Evolutionary conservation across 1,140 invertebrate species (phyloP), one percentile per base, ranked within the genome.

Genomic region (Ectropis grisescens): DNA sequence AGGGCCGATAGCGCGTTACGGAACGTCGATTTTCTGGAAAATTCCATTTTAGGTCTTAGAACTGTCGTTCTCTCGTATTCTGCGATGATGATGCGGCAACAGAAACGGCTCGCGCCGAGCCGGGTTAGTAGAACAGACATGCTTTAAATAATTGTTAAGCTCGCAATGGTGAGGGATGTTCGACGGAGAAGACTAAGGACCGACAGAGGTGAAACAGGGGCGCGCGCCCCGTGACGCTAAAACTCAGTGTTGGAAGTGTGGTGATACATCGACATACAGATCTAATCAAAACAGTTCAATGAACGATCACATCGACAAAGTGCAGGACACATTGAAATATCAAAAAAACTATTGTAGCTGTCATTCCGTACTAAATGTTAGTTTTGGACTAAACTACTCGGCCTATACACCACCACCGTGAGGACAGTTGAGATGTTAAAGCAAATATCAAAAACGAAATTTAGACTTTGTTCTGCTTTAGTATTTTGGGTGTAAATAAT

Each of bases 21-120:
- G 71, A 83, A 83, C 69, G 82, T 82, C 67, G 79, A 82, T 70
- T 82, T 83, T 82, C 81, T 83, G 81, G 59, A 83, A 83, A 82
- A 80, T 80, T 75, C 64, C 72, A 80, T 72, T 76, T 71, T 57
- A 74, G 51, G 60, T 76, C 64, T 76, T 61, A 66, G 58, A 56
- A 72, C 66, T n/a, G n/a, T n/a, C n/a, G n/a, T n/a, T 58, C 47
- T 53, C 39, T 37, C 50, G 41, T 45, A 37, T 40, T 47, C 47
- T 56, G 58, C 51, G 58, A 72, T 76, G 74, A 67, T 55, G 49
- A 67, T 72, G 67, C 65, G 59, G 74, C 70, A 80, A 80, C 72
- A 68, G 42, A 75, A 76, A 68, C 47, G 48, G 66, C 70, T 72
- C 65, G 71, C 68, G 68, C 71, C 61, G 69, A 71, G 70, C 69